phyloP scores from a whole-genome alignment of 2,888 invertebrate genomes.

The Pristionchus fissidentatus region DNA sequence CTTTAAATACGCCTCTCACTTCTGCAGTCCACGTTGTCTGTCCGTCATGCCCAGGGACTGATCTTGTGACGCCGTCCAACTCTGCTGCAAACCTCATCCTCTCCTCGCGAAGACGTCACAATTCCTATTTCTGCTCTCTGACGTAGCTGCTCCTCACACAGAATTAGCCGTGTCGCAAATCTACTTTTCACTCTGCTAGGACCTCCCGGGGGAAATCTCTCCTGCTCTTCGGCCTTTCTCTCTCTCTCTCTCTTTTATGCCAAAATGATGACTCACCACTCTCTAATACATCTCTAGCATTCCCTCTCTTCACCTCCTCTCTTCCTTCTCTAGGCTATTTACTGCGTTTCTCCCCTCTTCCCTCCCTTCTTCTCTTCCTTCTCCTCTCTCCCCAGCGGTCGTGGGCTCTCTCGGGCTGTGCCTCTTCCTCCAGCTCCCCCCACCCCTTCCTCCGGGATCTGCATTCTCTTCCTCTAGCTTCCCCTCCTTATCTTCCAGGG shows the following conservation, averaged over 20 bases:
- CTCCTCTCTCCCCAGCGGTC: constrained; percentile 36
- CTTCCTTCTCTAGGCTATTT: neutral
- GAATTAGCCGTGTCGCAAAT: neutral
- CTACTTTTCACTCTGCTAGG: neutral
- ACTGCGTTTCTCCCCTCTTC: neutral
- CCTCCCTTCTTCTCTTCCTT: neutral
- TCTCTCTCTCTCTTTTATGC: neutral
- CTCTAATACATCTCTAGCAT: neutral
- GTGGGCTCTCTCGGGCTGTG: too few species aligned
- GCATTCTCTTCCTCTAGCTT: too few species aligned
- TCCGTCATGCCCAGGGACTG: neutral
- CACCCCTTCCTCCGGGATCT: too few species aligned
- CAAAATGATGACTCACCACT: neutral
- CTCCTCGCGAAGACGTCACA: neutral
- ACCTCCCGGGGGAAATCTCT: constrained; percentile 15
- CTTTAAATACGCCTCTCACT: too few species aligned
- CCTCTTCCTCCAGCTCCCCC: too few species aligned
- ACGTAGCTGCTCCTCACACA: neutral
- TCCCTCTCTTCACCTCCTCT: neutral
- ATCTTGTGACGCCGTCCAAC: neutral
- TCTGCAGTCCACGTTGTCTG: neutral
- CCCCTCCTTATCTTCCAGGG: too few species aligned
- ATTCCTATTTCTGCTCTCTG: neutral
- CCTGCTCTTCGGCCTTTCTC: neutral
- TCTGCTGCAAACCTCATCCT: neutral